Evolutionary conservation across 2,113 vertebrate species (phyloP).

Genomic region (Stigmatopora nigra): DNA sequence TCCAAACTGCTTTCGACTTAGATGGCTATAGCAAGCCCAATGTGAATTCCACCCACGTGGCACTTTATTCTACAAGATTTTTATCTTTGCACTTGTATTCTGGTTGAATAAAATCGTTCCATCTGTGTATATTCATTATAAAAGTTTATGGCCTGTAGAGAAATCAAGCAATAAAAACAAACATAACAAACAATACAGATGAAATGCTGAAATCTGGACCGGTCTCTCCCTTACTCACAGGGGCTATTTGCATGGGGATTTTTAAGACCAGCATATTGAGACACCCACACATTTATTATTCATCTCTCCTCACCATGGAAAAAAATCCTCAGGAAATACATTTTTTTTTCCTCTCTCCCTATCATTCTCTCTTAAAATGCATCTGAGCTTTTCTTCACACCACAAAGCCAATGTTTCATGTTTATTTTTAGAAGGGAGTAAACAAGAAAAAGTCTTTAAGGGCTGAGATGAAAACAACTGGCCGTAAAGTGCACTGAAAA

Average conservation of each 20-base stretch:
- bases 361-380: slow-evolving; percentile 43
- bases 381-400: slow-evolving; percentile 54
- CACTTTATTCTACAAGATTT: slow-evolving; percentile 39
- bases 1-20: background rate
- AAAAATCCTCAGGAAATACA: slow-evolving; percentile 22
- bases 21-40: background rate
- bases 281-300: slow-evolving; percentile 62
- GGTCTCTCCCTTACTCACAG: slow-evolving; percentile 20
- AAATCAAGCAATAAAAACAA: slow-evolving; percentile 39
- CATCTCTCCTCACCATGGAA: slow-evolving; percentile 36
- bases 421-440: slow-evolving; percentile 60
- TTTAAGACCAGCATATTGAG: slow-evolving; percentile 42
- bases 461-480: slow-evolving; percentile 53
- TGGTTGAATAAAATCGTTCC: slow-evolving; percentile 34
- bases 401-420: slow-evolving; percentile 64
- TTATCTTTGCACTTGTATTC: slow-evolving; percentile 31
- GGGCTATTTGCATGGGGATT: slow-evolving; percentile 48
- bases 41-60: slow-evolving; percentile 32
- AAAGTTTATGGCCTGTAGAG: slow-evolving; percentile 37
- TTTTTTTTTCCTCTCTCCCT: slow-evolving; percentile 14
- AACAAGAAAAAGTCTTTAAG: slow-evolving; percentile 63
- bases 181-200: slow-evolving; percentile 37
- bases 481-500: slow-evolving; percentile 51
- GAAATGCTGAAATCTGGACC: slow-evolving; percentile 38
- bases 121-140: slow-evolving; percentile 37